phyloP scores from a whole-genome alignment of 2,888 invertebrate species.

The Dicycla oo region DNA sequence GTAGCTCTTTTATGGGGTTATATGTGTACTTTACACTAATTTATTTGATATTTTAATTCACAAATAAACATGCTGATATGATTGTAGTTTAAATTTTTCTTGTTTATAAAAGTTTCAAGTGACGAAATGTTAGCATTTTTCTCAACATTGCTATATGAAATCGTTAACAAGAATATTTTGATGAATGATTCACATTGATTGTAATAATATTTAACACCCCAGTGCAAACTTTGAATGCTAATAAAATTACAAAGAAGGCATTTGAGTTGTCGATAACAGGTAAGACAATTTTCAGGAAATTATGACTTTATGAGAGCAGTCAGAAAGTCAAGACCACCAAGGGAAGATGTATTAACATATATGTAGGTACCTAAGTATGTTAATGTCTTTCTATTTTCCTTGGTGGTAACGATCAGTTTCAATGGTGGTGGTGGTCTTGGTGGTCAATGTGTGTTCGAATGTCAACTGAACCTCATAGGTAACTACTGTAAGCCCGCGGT shows the following conservation, averaged over 20 bases:
- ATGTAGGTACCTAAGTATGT: neutral
- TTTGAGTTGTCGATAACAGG: neutral
- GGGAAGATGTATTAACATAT: neutral
- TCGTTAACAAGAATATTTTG: conserved; percentile 3
- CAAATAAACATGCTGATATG: neutral
- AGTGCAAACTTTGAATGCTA: neutral
- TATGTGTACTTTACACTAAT: conserved; percentile 16
- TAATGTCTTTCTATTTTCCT: conserved; percentile 10
- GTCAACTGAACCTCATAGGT: too few relatives aligned
- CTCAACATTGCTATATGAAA: neutral
- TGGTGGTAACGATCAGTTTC: too few relatives aligned
- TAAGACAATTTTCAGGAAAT: neutral
- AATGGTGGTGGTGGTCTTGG: too few relatives aligned
- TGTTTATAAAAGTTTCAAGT: conserved; percentile 4
- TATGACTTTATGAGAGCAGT: neutral
- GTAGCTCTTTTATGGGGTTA: conserved; percentile 14
- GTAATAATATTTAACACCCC: neutral
- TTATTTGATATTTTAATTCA: conserved; percentile 6
- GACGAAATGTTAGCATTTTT: conserved; percentile 7
- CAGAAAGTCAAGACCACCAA: neutral
- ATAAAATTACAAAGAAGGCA: neutral
- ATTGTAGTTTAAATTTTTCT: neutral
- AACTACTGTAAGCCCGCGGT: too few relatives aligned
- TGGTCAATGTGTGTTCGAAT: too few relatives aligned
- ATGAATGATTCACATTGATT: neutral